Conservation (phyloP, 2,113 vertebrate genomes). For the Lucifuga dentata region DNA sequence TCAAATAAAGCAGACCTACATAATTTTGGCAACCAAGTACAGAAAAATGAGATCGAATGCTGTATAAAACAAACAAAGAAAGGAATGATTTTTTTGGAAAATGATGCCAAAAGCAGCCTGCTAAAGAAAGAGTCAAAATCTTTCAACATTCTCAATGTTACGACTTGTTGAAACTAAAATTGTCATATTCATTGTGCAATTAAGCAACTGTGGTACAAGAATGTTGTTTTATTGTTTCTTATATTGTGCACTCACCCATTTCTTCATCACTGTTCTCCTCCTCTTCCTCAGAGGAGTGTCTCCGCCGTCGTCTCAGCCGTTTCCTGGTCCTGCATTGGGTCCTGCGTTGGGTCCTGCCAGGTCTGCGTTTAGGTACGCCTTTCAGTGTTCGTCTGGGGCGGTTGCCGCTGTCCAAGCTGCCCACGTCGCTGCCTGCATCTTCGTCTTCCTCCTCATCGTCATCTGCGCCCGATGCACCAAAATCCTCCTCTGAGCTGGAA, state of each 20-base stretch:
- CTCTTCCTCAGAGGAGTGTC: slow-evolving; percentile 73
- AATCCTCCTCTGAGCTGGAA: slow-evolving; percentile 90
- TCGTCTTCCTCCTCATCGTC: slow-evolving; percentile 91
- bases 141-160: too few relatives aligned
- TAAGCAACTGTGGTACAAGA: too few relatives aligned
- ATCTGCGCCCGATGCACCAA: slow-evolving; percentile 89
- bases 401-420: slow-evolving; percentile 83
- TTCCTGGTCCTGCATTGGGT: slow-evolving; percentile 84
- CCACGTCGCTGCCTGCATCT: slow-evolving; percentile 86
- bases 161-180: too few relatives aligned
- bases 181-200: too few relatives aligned
- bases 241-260: slow-evolving; percentile 65
- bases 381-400: slow-evolving; percentile 71
- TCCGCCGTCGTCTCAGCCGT: slow-evolving; percentile 77
- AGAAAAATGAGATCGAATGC: too few relatives aligned
- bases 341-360: slow-evolving; percentile 79
- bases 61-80: too few relatives aligned
- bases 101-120: too few relatives aligned
- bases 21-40: too few relatives aligned
- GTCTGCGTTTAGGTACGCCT: slow-evolving; percentile 38
- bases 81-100: too few relatives aligned
- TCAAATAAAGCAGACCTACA: too few relatives aligned
- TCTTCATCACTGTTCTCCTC: slow-evolving; percentile 79
- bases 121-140: too few relatives aligned
- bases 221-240: too few relatives aligned